Conservation (phyloP, 2,797 vertebrate genomes). For the Lacerta agilis region DNA sequence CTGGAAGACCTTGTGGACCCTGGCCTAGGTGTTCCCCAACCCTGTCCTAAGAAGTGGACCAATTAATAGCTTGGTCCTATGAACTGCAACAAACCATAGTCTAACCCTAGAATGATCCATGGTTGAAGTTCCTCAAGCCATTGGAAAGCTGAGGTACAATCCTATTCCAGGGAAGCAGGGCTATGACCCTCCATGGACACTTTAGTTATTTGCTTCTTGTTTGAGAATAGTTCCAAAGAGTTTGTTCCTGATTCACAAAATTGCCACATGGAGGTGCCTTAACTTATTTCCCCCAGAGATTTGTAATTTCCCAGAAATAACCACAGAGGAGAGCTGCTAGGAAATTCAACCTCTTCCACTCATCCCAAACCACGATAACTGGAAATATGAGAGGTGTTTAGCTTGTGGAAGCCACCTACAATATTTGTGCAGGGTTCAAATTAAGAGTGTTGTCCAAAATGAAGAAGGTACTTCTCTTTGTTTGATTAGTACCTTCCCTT, state of each 20-base stretch:
- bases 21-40: no score
- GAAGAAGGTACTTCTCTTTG: not conserved
- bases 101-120: not conserved
- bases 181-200: not conserved
- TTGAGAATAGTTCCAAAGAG: not conserved
- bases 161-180: not conserved
- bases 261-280: not conserved
- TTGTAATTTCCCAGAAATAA: not conserved
- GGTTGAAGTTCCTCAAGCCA: not conserved
- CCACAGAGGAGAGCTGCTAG: not conserved
- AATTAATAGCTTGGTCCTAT: not conserved
- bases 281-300: not conserved
- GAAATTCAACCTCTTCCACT: not conserved
- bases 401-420: not conserved
- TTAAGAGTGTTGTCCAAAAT: not conserved
- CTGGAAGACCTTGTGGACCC: no score
- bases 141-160: not conserved
- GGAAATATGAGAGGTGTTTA: not conserved
- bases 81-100: not conserved
- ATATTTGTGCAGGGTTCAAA: not conserved
- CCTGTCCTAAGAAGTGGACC: not conserved
- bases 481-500: not conserved
- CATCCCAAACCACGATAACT: not conserved
- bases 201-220: not conserved
- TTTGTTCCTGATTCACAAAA: not conserved